Base-by-base conservation (phyloP, 2,888 invertebrate species). In the Biston betularia region DNA sequence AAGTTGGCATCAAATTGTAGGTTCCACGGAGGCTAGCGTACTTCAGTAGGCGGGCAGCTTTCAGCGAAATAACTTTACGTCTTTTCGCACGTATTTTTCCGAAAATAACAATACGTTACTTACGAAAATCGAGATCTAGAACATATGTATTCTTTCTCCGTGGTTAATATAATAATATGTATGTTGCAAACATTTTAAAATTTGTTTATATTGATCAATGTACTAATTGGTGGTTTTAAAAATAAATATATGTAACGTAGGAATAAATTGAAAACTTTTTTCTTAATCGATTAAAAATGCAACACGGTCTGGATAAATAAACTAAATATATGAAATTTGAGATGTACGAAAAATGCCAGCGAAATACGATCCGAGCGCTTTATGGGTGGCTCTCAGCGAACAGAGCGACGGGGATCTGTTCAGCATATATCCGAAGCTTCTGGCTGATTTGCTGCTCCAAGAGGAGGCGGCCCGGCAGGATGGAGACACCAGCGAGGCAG, bases 381-480 rank as follows among this genome's bases (percentile, higher is more conserved):
- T 93, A 53, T 95, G 95, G 95, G 93, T 95, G 68, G 94, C 94
- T 49, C 90, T 95, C 71, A 95, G 90, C 80, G 92, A 95, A 64
- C 86, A 92, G 65, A 93, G 92, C 48, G 95, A 95, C 56, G 93
- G 94, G 5, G 95, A 96, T 79, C 90, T 96, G 50, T 96, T 96
- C 81, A 94, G 94, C 14, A 94, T 95, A 7, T 96, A 96, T 79
- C 95, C 96, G 0, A 94, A 94, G 77, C 88, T 96, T 2, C 91
- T 97, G 84, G 94, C 95, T 0, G 93, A 95, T 66, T 85, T 96
- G 72, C 87, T 96, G 54, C 81, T 93, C 0, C 90, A 95, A 77
- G 90, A 91, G 53, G 90, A 91, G 46, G 92, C 92, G 15, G 90
- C 92, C 2, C 82, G 90, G 56, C 86, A 88, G 64, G 89, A 88